These are phyloP conservation scores for Melanotaenia parkinsoni DNA, from an alignment of 2,797 vertebrate genomes.

Conservation along the genomic window DNA sequence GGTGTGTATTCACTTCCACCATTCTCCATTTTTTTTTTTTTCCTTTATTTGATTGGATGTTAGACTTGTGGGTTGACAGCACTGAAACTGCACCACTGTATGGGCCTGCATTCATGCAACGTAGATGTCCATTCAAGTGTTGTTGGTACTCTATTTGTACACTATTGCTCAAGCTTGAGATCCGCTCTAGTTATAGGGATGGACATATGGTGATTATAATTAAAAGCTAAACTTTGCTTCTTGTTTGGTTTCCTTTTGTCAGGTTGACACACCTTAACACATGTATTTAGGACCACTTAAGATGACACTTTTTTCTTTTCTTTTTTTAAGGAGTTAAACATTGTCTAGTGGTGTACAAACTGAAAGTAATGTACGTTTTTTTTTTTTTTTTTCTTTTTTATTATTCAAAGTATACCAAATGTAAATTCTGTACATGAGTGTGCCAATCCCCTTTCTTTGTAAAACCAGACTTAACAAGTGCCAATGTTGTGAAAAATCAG, in stretches of 20 bases:
- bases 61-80: slow-evolving; percentile 71
- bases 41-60: slow-evolving; percentile 60
- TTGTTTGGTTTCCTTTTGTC: slow-evolving; percentile 54
- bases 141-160: slow-evolving; percentile 72
- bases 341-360: slow-evolving; percentile 83
- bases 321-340: slow-evolving; percentile 69
- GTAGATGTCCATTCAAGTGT: slow-evolving; percentile 69
- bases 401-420: slow-evolving; percentile 83
- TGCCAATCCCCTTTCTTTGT: slow-evolving; percentile 89
- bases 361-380: slow-evolving; percentile 83
- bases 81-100: slow-evolving; percentile 76
- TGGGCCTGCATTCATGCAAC: slow-evolving; percentile 71
- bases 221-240: slow-evolving; percentile 75
- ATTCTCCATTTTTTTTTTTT: slow-evolving; percentile 29
- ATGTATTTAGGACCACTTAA: slow-evolving; percentile 79
- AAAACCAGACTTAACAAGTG: slow-evolving; percentile 90
- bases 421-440: slow-evolving; percentile 89
- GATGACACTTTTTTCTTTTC: slow-evolving; percentile 49
- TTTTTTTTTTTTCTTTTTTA: slow-evolving; percentile 52
- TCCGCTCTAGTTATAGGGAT: slow-evolving; percentile 71
- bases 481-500: slow-evolving; percentile 88
- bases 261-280: slow-evolving; percentile 69
- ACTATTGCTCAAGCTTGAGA: slow-evolving; percentile 77
- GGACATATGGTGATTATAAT: slow-evolving; percentile 69
- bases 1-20: slow-evolving; percentile 58